Percentiles rank a stretch among this genome's conserved stretches.
Evolutionary conservation across 2,888 invertebrate genomes (phyloP).

Genomic region (Gastrophysa polygoni): DNA sequence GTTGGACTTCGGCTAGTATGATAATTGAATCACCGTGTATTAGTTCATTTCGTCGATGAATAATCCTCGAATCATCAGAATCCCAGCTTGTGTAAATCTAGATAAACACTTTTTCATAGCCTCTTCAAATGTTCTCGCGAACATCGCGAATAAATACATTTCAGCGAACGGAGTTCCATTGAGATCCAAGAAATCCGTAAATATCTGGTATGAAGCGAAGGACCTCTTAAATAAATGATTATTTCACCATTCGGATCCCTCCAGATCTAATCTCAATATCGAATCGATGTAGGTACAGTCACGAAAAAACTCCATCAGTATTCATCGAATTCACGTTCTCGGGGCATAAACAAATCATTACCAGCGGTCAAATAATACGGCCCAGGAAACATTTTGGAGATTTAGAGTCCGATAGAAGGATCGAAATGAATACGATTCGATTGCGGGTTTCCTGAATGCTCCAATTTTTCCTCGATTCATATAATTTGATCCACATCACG

Average conservation of each 20-base stretch:
- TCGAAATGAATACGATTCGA: conserved; percentile 34
- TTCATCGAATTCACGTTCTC: conserved; percentile 9
- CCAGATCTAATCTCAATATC: neutral
- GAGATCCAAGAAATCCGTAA: neutral
- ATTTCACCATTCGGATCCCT: neutral
- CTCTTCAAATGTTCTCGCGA: neutral
- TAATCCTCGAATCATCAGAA: neutral
- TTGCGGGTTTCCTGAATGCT: conserved; percentile 34
- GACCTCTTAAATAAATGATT: conserved; percentile 1
- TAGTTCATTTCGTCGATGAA: too few species aligned
- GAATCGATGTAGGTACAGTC: neutral
- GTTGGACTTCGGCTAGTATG: too few species aligned
- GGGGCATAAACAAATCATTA: conserved; percentile 25
- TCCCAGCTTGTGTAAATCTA: neutral
- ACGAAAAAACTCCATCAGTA: conserved; percentile 9
- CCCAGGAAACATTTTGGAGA: conserved; percentile 11
- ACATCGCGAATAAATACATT: neutral
- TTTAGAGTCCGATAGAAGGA: conserved; percentile 23
- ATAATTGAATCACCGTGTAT: too few species aligned
- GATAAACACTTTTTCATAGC: neutral
- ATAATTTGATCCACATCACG: conserved; percentile 18
- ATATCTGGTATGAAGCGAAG: neutral
- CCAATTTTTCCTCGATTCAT: neutral
- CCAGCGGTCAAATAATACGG: conserved; percentile 24
- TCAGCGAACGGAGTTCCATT: neutral